These are phyloP conservation scores for Volucella bombylans DNA, from an alignment of 2,888 invertebrate genomes.

Conservation along the genomic window DNA sequence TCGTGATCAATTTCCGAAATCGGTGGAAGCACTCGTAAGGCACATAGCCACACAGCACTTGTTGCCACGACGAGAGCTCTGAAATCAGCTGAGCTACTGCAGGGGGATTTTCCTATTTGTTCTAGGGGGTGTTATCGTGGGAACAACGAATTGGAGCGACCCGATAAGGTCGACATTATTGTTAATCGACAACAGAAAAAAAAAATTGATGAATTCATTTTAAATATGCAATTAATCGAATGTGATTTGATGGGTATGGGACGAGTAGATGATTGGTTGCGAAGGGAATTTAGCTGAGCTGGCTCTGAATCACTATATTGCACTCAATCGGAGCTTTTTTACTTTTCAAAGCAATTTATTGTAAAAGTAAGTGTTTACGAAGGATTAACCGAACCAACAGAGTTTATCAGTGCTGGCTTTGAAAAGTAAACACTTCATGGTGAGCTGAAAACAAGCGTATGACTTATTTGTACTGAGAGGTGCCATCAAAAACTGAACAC, in stretches of 20 bases:
- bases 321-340: neutral
- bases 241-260: constrained; percentile 40
- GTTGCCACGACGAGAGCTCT: constrained; percentile 38
- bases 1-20: constrained; percentile 58
- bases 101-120: constrained; percentile 21
- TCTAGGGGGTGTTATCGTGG: constrained; percentile 44
- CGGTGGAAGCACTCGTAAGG: constrained; percentile 24
- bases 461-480: too few relatives aligned
- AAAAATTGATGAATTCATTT: constrained; percentile 10
- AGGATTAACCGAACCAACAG: neutral
- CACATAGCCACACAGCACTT: constrained; percentile 27
- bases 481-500: too few relatives aligned
- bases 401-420: too few relatives aligned
- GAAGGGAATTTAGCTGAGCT: neutral
- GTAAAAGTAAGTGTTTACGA: neutral
- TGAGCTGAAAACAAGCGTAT: too few relatives aligned
- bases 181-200: constrained; percentile 36
- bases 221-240: constrained; percentile 48
- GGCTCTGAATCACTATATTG: too few relatives aligned
- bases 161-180: constrained; percentile 44
- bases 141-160: constrained; percentile 50
- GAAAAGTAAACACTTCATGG: too few relatives aligned
- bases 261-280: constrained; percentile 28
- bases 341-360: neutral
- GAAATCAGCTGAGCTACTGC: constrained; percentile 33